Evolutionary conservation across 1,140 invertebrate species (phyloP), one percentile per base, ranked within the genome.

Genomic region (Cydia pomonella): DNA sequence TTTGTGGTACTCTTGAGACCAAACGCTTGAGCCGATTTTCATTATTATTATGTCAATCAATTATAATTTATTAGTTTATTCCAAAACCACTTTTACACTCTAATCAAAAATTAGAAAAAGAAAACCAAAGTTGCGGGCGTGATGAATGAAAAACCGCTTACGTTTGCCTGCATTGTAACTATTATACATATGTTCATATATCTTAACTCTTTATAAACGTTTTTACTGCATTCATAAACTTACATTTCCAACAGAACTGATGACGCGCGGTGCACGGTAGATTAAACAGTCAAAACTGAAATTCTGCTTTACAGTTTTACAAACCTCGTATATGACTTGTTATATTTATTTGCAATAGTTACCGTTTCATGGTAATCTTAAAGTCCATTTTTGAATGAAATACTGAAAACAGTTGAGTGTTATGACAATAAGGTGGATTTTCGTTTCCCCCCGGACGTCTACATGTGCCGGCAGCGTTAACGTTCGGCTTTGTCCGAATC

Each of bases 211-310:
- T 59, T n/a, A 23, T 23, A 23, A n/a, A n/a, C 1, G 64, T 27
- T 38, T 33, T 33, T 5, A 33, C 41, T 10, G 29, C n/a, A 38
- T 16, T 69, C n/a, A 38, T 69, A 69, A 69, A 69, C 7, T 69
- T n/a, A 33, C 16, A 33, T 69, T 41, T 23, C 4, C 64, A 18
- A 21, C 53, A n/a, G 16, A 69, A 23, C 47, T 69, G 64, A 69
- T 59, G 53, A 59, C 53, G 53, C 53, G 9, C 53, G n/a, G 53
- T 59, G 53, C 53, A 59, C 53, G 53, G 21, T 23, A n/a, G 64
- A 69, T 69, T 69, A 69, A 69, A 69, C 64, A 21, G 29, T 33
- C 64, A 69, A 44, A 16, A 69, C 64, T 69, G 64, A 69, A 69
- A 64, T 64, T 33, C 63, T 33, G 29, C 64, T 10, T 21, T 59